phyloP scores from a whole-genome alignment of 2,888 invertebrate genomes.

The Patella caerulea region DNA sequence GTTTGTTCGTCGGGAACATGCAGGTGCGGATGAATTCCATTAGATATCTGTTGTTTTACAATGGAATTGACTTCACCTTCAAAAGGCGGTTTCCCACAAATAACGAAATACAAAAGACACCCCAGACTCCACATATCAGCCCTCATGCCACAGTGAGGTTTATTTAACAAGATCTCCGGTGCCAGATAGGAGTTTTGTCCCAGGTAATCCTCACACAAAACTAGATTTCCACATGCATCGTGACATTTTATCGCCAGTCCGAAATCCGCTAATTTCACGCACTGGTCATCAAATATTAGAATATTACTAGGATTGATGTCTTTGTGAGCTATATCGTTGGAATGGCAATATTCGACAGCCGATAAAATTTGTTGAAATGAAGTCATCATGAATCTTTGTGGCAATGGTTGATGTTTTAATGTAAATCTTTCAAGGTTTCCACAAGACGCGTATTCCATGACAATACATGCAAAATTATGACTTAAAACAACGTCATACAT shows the following conservation, averaged over 20 bases:
- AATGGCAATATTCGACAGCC: slow-evolving; percentile 37
- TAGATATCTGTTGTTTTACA: too few species aligned
- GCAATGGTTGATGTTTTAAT: slow-evolving; percentile 11
- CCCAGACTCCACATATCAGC: slow-evolving; percentile 46
- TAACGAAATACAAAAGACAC: slow-evolving; percentile 37
- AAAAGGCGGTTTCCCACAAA: slow-evolving; percentile 29
- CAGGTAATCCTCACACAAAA: slow-evolving; percentile 35
- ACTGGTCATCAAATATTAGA: slow-evolving; percentile 28
- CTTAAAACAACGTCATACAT: slow-evolving; percentile 33
- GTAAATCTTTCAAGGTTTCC: slow-evolving; percentile 39
- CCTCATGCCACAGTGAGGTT: slow-evolving; percentile 30
- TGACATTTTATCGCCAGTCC: slow-evolving; percentile 35
- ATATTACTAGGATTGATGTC: slow-evolving; percentile 46
- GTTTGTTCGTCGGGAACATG: too few species aligned
- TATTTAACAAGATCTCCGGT: slow-evolving; percentile 35
- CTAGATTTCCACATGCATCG: slow-evolving; percentile 20
- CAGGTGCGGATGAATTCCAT: too few species aligned
- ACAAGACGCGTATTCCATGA: slow-evolving; percentile 39
- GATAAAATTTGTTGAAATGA: slow-evolving; percentile 34
- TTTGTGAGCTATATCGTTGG: slow-evolving; percentile 35
- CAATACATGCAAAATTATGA: slow-evolving; percentile 32
- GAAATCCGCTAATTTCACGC: slow-evolving; percentile 42
- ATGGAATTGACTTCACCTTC: slow-evolving; percentile 8
- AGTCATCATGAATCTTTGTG: slow-evolving; percentile 17
- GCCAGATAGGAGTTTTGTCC: slow-evolving; percentile 41